phyloP scores from a whole-genome alignment of 2,888 invertebrate genomes.

The Dorcus parallelipipedus region DNA sequence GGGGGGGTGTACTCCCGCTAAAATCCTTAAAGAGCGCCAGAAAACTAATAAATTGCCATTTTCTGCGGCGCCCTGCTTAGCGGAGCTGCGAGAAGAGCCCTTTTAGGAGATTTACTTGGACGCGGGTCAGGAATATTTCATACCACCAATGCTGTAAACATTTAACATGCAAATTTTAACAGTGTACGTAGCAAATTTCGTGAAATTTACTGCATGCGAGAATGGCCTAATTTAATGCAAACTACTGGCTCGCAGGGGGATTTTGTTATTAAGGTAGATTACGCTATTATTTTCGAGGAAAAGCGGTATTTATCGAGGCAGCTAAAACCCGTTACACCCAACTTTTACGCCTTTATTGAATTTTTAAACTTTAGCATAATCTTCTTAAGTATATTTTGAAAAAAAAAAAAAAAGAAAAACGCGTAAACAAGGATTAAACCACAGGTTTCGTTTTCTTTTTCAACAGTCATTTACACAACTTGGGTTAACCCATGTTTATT shows the following conservation, averaged over 20 bases:
- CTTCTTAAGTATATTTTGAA: too few relatives aligned
- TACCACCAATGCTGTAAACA: too few relatives aligned
- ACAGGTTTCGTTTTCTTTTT: too few relatives aligned
- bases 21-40: neutral
- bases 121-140: neutral
- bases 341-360: too few relatives aligned
- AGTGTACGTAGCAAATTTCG: neutral
- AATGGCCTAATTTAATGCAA: conserved; percentile 20
- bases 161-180: too few relatives aligned
- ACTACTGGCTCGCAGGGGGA: conserved; percentile 20
- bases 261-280: conserved; percentile 21
- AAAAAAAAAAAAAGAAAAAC: too few relatives aligned
- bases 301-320: conserved; percentile 3
- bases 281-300: conserved; percentile 18
- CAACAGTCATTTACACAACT: too few relatives aligned
- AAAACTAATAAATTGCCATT: neutral
- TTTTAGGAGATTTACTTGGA: neutral
- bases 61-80: neutral
- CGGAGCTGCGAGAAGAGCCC: neutral
- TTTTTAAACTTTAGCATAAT: too few relatives aligned
- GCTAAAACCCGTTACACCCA: too few relatives aligned
- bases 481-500: too few relatives aligned
- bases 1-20: neutral
- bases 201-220: conserved; percentile 6
- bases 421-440: too few relatives aligned